Percentiles rank a stretch among this genome's conserved stretches.
Evolutionary conservation across 2,113 vertebrate species (phyloP).

Genomic region (Bubo blakistoni): DNA sequence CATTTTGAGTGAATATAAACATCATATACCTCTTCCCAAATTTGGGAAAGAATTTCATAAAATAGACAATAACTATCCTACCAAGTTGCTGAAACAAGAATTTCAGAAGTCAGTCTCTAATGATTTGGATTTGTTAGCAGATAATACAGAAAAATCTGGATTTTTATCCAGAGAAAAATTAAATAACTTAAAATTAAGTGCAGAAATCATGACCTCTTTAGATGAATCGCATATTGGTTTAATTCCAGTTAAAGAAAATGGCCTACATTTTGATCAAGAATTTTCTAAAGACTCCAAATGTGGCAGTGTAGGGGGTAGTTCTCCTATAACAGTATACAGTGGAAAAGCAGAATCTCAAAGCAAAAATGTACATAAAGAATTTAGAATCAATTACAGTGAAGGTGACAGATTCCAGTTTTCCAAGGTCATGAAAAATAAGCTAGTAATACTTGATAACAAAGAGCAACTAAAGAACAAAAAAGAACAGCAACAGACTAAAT

Average conservation of each 20-base stretch:
- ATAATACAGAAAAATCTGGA: background rate
- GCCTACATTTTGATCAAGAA: constrained; percentile 50
- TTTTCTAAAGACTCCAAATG: constrained; percentile 29
- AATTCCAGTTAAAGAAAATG: constrained; percentile 33
- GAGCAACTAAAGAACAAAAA: background rate
- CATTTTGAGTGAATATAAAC: background rate
- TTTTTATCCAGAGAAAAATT: background rate
- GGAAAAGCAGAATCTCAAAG: background rate
- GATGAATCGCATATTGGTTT: background rate
- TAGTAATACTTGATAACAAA: background rate
- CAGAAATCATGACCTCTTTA: constrained; percentile 43
- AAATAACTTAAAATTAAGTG: constrained; percentile 44
- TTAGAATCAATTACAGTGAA: background rate
- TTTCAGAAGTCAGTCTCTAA: constrained; percentile 22
- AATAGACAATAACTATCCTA: constrained; percentile 29
- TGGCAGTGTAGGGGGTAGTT: background rate
- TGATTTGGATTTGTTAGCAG: background rate
- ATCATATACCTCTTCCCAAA: background rate
- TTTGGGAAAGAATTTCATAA: background rate
- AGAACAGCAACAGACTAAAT: background rate
- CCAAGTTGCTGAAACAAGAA: constrained; percentile 50
- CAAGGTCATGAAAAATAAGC: background rate
- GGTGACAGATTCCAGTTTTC: constrained; percentile 4
- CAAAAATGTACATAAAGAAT: constrained; percentile 37
- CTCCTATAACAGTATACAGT: background rate